Percentiles rank a stretch among this genome's conserved stretches.
phyloP scores from a whole-genome alignment of 2,113 vertebrate genomes.

The Triplophysa siluroides region DNA sequence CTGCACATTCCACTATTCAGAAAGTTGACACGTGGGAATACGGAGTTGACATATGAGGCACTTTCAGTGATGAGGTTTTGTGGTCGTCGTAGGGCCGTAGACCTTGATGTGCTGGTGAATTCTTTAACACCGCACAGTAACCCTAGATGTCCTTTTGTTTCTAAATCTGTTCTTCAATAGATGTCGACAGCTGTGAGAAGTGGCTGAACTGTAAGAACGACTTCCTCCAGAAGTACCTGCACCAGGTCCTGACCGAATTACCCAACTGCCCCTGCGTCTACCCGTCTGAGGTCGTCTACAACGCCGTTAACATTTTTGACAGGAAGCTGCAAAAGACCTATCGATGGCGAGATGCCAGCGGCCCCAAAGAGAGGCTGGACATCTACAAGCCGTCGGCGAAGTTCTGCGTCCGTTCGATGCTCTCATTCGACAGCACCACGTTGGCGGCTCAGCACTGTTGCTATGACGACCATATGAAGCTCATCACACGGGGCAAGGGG shows the following conservation, averaged over 20 bases:
- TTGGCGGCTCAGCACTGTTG: slow-evolving; percentile 87
- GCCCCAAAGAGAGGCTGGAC: slow-evolving; percentile 82
- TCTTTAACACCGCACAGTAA: no score
- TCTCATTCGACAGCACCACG: slow-evolving; percentile 79
- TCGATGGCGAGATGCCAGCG: slow-evolving; percentile 84
- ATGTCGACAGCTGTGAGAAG: slow-evolving; percentile 88
- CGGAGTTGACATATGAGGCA: no score
- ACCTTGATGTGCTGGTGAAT: no score
- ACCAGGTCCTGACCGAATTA: slow-evolving; percentile 80
- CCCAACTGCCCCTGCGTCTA: slow-evolving; percentile 88
- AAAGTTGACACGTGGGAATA: no score
- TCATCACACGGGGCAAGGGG: slow-evolving; percentile 86
- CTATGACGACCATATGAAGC: slow-evolving; percentile 78
- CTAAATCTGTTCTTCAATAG: slow-evolving; percentile 57
- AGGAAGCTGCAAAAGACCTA: slow-evolving; percentile 76
- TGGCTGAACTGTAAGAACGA: slow-evolving; percentile 89
- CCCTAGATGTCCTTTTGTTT: no score
- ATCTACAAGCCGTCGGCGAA: slow-evolving; percentile 83
- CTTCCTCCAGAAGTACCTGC: slow-evolving; percentile 84
- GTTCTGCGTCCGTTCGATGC: slow-evolving; percentile 86
- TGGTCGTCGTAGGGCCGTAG: no score
- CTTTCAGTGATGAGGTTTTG: no score
- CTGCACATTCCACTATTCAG: no score
- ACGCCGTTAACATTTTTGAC: slow-evolving; percentile 77
- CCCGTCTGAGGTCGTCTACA: slow-evolving; percentile 80